Percentiles rank a stretch among this genome's conserved stretches.
Conservation (phyloP, 1,140 invertebrate species). For the Zaprionus tsacasi region DNA sequence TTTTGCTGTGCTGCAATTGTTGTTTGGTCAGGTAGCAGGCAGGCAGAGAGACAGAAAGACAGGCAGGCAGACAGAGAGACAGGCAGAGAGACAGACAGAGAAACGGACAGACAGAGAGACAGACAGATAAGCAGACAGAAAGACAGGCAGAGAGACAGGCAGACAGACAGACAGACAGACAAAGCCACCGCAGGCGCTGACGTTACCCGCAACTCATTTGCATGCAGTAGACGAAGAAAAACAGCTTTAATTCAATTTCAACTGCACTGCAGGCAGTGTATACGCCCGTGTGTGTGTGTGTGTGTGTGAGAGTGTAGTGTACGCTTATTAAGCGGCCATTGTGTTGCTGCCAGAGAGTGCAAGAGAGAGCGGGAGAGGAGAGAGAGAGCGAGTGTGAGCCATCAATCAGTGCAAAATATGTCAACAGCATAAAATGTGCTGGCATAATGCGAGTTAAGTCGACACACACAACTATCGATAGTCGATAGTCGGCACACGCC, state of each 20-base stretch:
- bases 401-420: conserved; percentile 63
- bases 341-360: conserved; percentile 9
- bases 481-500: conserved; percentile 44
- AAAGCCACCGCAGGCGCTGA: conserved; percentile 54
- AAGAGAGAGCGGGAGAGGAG: not conserved
- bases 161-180: conserved; percentile 6
- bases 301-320: conserved; percentile 8
- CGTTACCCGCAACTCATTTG: conserved; percentile 66
- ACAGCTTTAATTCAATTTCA: conserved; percentile 78
- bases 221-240: conserved; percentile 70
- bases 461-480: conserved; percentile 32
- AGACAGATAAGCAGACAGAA: conserved; percentile 12
- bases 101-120: conserved; percentile 2
- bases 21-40: conserved; percentile 58
- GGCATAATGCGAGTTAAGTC: conserved; percentile 75
- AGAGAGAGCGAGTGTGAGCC: conserved; percentile 9
- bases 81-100: conserved; percentile 1
- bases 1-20: conserved; percentile 67
- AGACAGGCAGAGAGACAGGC: conserved; percentile 9
- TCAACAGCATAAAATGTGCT: conserved; percentile 53
- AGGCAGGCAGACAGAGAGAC: conserved; percentile 14
- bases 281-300: not conserved
- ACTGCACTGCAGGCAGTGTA: conserved; percentile 27
- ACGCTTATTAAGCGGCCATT: conserved; percentile 45
- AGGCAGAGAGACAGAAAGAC: conserved; percentile 9